Base-by-base conservation (phyloP, 2,888 invertebrate genomes). In the Cyclophora albipunctata region DNA sequence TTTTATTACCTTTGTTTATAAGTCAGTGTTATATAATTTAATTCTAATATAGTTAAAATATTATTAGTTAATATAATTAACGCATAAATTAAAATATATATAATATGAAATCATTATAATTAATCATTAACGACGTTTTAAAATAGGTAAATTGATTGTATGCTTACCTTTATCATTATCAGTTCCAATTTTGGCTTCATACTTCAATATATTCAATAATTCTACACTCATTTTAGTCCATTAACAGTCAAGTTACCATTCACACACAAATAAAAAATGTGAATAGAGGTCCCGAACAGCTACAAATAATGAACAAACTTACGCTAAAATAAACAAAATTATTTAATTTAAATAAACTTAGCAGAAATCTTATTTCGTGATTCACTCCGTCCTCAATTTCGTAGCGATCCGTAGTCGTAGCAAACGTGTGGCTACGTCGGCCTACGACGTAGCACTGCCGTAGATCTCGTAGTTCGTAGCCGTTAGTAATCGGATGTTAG, bases 371-470 rank as follows among this genome's bases (percentile, higher is more conserved):
- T 51, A 52, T 65, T 58, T 70, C 78, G 81, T 75, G 54, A 78
- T 42, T 69, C 20, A 20, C 20, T 66, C 62, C 63, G 50, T 55
- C 58, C 56, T 45, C 53, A 59, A 66, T 64, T 60, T 62, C 60
- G 45, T 33, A 48, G 59, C 54, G 52, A 55, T 62, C 68, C 69
- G 68, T 37, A 37, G 37, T 37, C 37, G 37, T 5, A 37, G 37
- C 37, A 5, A 37, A 68, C 86, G 84, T 79, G 78, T 72, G 73
- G 73, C 83, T 79, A 77, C 81, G 78, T 64, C 70, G 74, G 69
- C 64, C 78, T 78, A 78, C 84, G 81, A 60, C 79, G 85, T 83
- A 84, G 83, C 79, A 87, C 86, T 87, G 84, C 63, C 71, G 69
- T 66, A 66, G 63, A 48, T 46, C 42, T 48, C 47, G 57, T 55